phyloP scores from a whole-genome alignment of 2,113 vertebrate genomes.

The Pseudorhombus dupliciocellatus region DNA sequence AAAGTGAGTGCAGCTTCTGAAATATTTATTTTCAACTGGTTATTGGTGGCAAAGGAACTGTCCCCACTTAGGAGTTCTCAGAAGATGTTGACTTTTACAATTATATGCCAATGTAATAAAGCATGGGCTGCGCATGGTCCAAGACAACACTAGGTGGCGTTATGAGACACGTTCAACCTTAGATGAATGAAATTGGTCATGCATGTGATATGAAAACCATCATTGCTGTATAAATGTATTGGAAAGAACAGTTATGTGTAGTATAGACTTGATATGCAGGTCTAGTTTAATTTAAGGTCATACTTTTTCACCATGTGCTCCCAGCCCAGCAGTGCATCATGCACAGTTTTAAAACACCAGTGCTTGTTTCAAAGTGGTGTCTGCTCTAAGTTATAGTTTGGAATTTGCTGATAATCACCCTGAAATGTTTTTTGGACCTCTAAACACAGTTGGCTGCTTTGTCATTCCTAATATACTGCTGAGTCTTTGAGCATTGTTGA shows the following conservation, averaged over 20 bases:
- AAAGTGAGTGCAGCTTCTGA: too few relatives aligned
- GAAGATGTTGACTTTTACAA: too few relatives aligned
- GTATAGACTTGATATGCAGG: background rate
- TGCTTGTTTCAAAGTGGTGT: background rate
- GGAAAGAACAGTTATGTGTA: too few relatives aligned
- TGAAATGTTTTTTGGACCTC: constrained; percentile 4
- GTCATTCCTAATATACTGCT: constrained; percentile 20
- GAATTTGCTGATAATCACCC: constrained; percentile 26
- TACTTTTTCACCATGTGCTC: too few relatives aligned
- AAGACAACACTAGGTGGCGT: background rate
- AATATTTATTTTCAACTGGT: too few relatives aligned
- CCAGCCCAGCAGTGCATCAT: background rate
- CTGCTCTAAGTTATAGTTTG: constrained; percentile 8
- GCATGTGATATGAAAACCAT: too few relatives aligned
- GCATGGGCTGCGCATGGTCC: too few relatives aligned
- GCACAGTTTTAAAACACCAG: background rate
- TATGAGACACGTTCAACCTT: background rate
- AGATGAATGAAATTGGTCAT: background rate
- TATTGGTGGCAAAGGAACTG: too few relatives aligned
- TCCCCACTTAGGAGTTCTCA: too few relatives aligned
- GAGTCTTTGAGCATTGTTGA: constrained; percentile 10
- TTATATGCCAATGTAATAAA: too few relatives aligned
- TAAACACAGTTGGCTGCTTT: constrained; percentile 10
- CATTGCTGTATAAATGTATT: too few relatives aligned
- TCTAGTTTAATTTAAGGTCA: too few relatives aligned